phyloP scores from a whole-genome alignment of 1,140 invertebrate genomes.

The Ceratina japonica region DNA sequence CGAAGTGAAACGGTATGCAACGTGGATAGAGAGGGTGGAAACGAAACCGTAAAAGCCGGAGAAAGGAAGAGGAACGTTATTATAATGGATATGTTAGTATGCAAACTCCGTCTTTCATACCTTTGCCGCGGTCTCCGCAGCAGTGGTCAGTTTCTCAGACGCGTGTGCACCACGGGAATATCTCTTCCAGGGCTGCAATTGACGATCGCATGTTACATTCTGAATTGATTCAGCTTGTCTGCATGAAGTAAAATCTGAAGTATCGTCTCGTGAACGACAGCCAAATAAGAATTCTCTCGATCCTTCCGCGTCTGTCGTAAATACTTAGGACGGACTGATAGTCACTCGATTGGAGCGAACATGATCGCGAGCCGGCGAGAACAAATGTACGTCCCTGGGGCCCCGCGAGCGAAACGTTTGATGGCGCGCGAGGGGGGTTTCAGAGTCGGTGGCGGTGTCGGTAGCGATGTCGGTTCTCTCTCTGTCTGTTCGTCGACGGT shows the following conservation, averaged over 20 bases:
- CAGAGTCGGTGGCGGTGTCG: conserved; percentile 29
- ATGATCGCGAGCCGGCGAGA: too few relatives aligned
- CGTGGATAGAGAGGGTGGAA: conserved; percentile 38
- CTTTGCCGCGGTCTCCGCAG: conserved; percentile 46
- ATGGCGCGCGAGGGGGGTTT: conserved; percentile 2
- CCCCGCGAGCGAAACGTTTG: conserved; percentile 26
- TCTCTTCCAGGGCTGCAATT: too few relatives aligned
- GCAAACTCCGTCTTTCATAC: conserved; percentile 71
- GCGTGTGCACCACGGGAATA: not conserved
- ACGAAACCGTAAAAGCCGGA: conserved; percentile 7
- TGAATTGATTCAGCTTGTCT: too few relatives aligned
- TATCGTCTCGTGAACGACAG: too few relatives aligned
- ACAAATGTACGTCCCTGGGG: conserved; percentile 58
- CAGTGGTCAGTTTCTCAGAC: conserved; percentile 43
- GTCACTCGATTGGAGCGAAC: too few relatives aligned
- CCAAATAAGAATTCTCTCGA: too few relatives aligned
- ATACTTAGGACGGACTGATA: too few relatives aligned
- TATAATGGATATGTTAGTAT: conserved; percentile 75
- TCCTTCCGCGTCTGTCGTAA: too few relatives aligned
- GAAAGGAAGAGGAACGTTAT: conserved; percentile 51
- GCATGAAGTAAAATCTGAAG: too few relatives aligned
- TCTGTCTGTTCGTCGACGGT: not conserved
- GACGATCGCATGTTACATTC: too few relatives aligned
- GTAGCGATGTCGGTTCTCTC: conserved; percentile 55
- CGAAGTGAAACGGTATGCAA: conserved; percentile 68